A percentile compares a stretch with the other conserved stretches of the same genome.
Conservation (phyloP, 1,140 invertebrate species). For the Scaptomyza pallida region DNA sequence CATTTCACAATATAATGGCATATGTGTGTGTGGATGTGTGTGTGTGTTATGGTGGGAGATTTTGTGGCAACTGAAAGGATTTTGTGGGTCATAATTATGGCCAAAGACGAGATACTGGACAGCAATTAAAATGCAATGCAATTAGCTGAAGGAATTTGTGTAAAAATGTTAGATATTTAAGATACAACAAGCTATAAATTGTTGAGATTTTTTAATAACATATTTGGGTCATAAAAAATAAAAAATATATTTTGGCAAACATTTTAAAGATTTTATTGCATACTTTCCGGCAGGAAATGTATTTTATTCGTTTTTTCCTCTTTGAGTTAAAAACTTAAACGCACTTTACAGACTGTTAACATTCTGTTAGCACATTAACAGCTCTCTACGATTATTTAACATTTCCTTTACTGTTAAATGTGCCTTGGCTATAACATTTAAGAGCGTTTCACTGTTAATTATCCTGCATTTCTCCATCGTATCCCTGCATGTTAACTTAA, state of each 20-base stretch:
- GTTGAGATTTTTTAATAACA: neutral
- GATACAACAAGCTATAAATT: neutral
- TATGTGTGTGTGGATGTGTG: too few relatives aligned
- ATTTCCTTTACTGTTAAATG: too few relatives aligned
- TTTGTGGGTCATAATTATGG: constrained; percentile 45
- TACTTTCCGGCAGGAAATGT: neutral
- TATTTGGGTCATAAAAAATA: neutral
- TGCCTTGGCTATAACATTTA: neutral
- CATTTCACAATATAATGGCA: constrained; percentile 21
- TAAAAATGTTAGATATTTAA: neutral
- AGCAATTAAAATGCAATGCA: constrained; percentile 22
- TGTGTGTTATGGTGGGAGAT: constrained; percentile 2
- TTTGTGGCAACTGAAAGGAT: constrained; percentile 11
- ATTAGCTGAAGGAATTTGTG: neutral
- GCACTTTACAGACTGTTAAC: neutral
- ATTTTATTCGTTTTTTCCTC: too few relatives aligned
- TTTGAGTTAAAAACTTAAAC: neutral
- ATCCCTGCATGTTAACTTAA: neutral
- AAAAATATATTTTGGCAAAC: too few relatives aligned
- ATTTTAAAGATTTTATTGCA: too few relatives aligned
- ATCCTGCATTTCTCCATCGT: neutral
- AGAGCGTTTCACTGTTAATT: constrained; percentile 1
- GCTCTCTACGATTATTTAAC: too few relatives aligned
- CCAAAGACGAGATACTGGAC: constrained; percentile 3
- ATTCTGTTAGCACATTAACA: neutral